These are phyloP conservation scores for Amphiduros pacificus DNA, from an alignment of 2,888 invertebrate species.

Conservation along the genomic window DNA sequence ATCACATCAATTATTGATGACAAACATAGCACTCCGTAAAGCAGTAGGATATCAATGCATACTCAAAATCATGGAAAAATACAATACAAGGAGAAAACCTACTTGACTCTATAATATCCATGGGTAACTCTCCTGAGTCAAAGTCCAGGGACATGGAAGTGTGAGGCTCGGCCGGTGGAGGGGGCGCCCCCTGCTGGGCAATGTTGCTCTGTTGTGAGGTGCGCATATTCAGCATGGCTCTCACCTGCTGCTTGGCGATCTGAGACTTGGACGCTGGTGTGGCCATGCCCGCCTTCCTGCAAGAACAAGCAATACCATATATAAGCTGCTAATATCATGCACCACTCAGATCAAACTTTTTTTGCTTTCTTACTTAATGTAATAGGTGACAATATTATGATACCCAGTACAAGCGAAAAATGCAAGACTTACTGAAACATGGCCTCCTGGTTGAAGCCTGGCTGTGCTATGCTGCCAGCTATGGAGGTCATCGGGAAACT, in stretches of 20 bases:
- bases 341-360: too few relatives aligned
- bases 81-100: slow-evolving; percentile 24
- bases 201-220: not conserved
- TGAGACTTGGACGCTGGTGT: slow-evolving; percentile 69
- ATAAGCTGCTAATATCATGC: too few relatives aligned
- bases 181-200: not conserved
- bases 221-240: slow-evolving; percentile 85
- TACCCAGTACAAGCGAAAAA: too few relatives aligned
- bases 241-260: slow-evolving; percentile 87
- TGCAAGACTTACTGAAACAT: too few relatives aligned
- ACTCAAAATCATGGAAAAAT: not conserved
- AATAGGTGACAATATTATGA: too few relatives aligned
- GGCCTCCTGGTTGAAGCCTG: too few relatives aligned
- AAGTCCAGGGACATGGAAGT: not conserved
- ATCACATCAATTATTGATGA: too few relatives aligned
- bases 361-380: too few relatives aligned
- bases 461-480: not conserved
- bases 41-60: not conserved
- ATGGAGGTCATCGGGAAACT: slow-evolving; percentile 34
- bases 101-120: slow-evolving; percentile 50
- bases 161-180: slow-evolving; percentile 2
- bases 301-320: not conserved
- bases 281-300: slow-evolving; percentile 7
- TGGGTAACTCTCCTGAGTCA: slow-evolving; percentile 38
- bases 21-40: too few relatives aligned